These are phyloP conservation scores for Lepisosteus oculatus DNA, from an alignment of 2,113 vertebrate species.

Conservation along the genomic window DNA sequence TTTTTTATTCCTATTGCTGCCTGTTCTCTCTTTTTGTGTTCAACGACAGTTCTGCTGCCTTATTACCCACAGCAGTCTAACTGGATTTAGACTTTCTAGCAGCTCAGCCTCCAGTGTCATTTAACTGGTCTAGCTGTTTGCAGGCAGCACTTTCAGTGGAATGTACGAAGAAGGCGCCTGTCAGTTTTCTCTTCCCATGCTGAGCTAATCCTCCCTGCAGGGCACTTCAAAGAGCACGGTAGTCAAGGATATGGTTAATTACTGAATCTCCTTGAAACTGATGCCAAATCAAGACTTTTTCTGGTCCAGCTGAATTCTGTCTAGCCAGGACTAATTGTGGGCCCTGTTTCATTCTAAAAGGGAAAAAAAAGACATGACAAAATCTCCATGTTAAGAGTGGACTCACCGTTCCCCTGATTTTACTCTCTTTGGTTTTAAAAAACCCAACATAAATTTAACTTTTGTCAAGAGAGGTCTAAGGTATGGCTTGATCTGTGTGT, in stretches of 20 bases:
- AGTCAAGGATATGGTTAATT: conserved; percentile 66
- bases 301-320: conserved; percentile 41
- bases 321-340: conserved; percentile 52
- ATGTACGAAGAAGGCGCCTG: background rate
- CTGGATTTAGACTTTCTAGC: background rate
- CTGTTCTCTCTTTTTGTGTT: background rate
- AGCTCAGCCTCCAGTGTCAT: background rate
- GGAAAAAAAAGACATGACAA: conserved; percentile 20
- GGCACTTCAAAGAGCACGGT: conserved; percentile 67
- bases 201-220: conserved; percentile 64
- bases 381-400: conserved; percentile 29
- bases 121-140: background rate
- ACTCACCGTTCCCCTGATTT: too few species aligned
- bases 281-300: conserved; percentile 60
- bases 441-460: too few species aligned
- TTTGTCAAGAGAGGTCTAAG: too few species aligned
- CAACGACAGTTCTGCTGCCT: background rate
- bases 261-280: conserved; percentile 64
- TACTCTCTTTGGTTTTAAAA: too few species aligned
- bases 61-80: background rate
- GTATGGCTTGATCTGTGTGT: too few species aligned
- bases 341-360: conserved; percentile 31
- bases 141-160: background rate
- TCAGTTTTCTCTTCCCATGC: conserved; percentile 4
- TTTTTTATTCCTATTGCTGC: background rate